Evolutionary conservation across 2,113 vertebrate species (phyloP).

Genomic region (Sylvietta virens): DNA sequence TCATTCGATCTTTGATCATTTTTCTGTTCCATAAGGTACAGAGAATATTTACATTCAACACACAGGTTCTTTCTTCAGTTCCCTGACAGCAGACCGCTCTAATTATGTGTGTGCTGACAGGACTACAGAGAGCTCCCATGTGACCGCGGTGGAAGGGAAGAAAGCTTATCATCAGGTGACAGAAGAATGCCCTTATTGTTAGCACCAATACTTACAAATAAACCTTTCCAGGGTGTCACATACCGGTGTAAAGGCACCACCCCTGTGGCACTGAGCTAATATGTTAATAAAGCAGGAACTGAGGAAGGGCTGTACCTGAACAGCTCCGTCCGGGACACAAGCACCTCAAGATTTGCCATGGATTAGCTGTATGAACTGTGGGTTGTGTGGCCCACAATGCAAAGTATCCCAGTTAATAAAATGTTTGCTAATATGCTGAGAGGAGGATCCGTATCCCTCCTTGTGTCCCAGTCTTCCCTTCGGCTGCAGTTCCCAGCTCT

Average conservation of each 20-base stretch:
- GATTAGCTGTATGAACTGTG: background rate
- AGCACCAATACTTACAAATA: conserved; percentile 1
- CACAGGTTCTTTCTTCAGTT: conserved; percentile 9
- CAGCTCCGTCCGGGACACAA: accelerated
- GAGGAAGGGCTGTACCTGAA: background rate
- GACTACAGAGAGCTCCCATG: conserved; percentile 20
- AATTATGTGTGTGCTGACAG: conserved; percentile 45
- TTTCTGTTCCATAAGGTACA: background rate
- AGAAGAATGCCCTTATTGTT: conserved; percentile 42
- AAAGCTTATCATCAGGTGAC: conserved; percentile 26
- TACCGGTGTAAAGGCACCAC: background rate
- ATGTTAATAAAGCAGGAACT: background rate
- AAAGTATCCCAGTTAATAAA: background rate
- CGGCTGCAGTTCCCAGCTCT: accelerated
- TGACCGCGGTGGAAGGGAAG: background rate
- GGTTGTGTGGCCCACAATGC: background rate
- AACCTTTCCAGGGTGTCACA: background rate
- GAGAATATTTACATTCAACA: conserved; percentile 35
- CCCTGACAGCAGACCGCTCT: conserved; percentile 10
- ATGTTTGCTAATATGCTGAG: background rate
- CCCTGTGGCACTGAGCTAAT: background rate
- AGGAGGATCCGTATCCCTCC: background rate
- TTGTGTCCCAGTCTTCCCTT: background rate
- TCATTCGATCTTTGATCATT: conserved; percentile 46
- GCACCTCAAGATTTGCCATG: background rate